These are phyloP conservation scores for Phthorimaea operculella DNA, from an alignment of 1,140 invertebrate species.

Conservation along the genomic window DNA sequence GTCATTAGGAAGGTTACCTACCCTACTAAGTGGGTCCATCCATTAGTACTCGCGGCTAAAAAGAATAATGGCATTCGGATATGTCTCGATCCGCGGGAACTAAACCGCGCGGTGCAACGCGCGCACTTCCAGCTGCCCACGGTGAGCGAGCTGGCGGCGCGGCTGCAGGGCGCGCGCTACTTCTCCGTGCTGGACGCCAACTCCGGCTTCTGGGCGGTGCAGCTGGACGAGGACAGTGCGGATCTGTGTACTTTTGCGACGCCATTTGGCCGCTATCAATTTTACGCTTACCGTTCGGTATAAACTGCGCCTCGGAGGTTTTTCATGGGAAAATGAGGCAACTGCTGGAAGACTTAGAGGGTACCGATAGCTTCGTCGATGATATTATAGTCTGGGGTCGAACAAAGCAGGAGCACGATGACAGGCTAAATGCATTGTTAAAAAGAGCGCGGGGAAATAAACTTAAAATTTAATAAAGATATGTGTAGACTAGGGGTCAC, in stretches of 20 bases:
- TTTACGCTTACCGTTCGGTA: conserved; percentile 31
- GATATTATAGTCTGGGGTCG: conserved; percentile 35
- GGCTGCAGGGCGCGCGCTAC: conserved; percentile 13
- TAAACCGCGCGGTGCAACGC: conserved; percentile 31
- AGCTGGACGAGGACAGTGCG: conserved; percentile 19
- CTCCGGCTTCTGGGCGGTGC: conserved; percentile 15
- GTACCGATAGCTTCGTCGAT: conserved; percentile 31
- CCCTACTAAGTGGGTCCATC: conserved; percentile 27
- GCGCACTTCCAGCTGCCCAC: conserved; percentile 28
- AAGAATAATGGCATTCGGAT: conserved; percentile 25
- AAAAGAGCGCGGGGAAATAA: conserved; percentile 5
- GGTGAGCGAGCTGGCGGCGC: conserved; percentile 21
- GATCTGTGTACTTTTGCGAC: conserved; percentile 40
- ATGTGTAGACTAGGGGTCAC: conserved; percentile 6
- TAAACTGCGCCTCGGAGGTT: conserved; percentile 33
- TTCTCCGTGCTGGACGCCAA: conserved; percentile 19
- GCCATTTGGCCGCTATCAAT: conserved; percentile 31
- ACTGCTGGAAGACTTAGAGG: conserved; percentile 24
- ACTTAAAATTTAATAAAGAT: conserved; percentile 10
- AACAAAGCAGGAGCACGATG: conserved; percentile 29
- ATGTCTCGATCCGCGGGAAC: conserved; percentile 34
- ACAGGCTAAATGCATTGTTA: neutral
- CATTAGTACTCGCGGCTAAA: conserved; percentile 23
- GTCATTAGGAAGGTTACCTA: conserved; percentile 7
- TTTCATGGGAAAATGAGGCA: conserved; percentile 35